phyloP scores from a whole-genome alignment of 2,113 vertebrate genomes.

The Alligator mississippiensis region DNA sequence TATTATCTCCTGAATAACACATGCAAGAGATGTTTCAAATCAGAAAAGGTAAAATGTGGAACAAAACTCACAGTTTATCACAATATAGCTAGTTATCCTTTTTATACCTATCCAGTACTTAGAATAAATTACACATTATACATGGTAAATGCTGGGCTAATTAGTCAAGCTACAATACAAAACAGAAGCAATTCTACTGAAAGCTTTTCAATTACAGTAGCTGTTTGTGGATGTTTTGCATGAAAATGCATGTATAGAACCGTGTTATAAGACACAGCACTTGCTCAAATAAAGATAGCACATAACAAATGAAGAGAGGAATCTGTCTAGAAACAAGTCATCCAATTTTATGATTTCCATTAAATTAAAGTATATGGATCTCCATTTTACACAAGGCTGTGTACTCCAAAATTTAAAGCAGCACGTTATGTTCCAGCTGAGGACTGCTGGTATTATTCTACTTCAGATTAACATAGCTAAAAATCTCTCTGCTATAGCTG shows the following conservation, averaged over 20 bases:
- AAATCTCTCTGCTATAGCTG: background rate
- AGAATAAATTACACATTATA: background rate
- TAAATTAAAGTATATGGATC: conserved; percentile 10
- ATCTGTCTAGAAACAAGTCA: conserved; percentile 7
- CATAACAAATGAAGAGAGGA: conserved; percentile 14
- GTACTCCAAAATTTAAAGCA: conserved; percentile 8
- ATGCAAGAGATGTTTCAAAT: background rate
- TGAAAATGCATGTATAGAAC: fast-evolving
- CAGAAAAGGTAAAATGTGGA: background rate
- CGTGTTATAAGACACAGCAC: background rate
- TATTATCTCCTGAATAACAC: background rate
- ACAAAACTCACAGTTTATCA: background rate
- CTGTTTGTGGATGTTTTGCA: background rate
- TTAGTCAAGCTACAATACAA: background rate
- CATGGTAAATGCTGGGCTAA: background rate
- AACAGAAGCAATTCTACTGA: background rate
- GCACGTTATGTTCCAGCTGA: background rate
- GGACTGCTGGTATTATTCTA: background rate
- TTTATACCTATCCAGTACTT: background rate
- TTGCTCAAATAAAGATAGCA: background rate
- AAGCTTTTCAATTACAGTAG: background rate
- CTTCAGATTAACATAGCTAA: background rate
- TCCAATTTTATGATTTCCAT: background rate
- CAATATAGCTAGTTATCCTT: background rate
- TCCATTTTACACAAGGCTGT: conserved; percentile 25